Conservation (phyloP, 2,113 vertebrate genomes). For the Lutjanus erythropterus region DNA sequence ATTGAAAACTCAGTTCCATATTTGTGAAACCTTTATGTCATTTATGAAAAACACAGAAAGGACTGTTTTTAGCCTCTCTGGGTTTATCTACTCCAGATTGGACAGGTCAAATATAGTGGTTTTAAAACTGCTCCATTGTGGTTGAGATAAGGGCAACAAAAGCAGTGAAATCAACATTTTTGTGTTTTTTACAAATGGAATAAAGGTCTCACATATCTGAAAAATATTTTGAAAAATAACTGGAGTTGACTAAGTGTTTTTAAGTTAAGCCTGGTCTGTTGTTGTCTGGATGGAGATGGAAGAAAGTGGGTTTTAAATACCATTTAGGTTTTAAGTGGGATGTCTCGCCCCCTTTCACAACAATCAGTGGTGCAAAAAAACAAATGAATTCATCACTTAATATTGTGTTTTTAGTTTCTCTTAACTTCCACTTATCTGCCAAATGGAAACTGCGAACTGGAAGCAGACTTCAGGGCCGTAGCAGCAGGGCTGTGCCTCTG, state of each 20-base stretch:
- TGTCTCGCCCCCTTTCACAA: background rate
- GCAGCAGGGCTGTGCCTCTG: conserved; percentile 2
- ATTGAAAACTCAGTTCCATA: background rate
- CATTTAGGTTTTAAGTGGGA: background rate
- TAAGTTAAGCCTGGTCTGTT: background rate
- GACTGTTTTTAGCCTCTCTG: too few relatives aligned
- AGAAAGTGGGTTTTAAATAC: background rate
- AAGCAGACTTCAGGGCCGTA: background rate
- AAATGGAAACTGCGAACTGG: background rate
- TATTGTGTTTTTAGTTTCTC: background rate
- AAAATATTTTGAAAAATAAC: too few relatives aligned
- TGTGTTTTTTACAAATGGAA: background rate
- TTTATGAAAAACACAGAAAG: too few relatives aligned
- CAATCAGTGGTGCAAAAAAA: background rate
- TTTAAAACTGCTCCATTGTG: background rate
- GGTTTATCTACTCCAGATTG: background rate
- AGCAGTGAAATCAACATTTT: too few relatives aligned
- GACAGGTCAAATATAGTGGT: background rate
- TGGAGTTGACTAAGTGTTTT: too few relatives aligned
- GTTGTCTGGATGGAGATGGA: background rate
- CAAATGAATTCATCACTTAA: background rate
- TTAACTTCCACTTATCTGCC: background rate
- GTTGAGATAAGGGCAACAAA: too few relatives aligned
- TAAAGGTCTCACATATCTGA: too few relatives aligned
- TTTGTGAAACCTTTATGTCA: background rate